A percentile compares a stretch with the other conserved stretches of the same genome.
Evolutionary conservation across 2,113 vertebrate genomes (phyloP).

Genomic region (Piprites chloris): DNA sequence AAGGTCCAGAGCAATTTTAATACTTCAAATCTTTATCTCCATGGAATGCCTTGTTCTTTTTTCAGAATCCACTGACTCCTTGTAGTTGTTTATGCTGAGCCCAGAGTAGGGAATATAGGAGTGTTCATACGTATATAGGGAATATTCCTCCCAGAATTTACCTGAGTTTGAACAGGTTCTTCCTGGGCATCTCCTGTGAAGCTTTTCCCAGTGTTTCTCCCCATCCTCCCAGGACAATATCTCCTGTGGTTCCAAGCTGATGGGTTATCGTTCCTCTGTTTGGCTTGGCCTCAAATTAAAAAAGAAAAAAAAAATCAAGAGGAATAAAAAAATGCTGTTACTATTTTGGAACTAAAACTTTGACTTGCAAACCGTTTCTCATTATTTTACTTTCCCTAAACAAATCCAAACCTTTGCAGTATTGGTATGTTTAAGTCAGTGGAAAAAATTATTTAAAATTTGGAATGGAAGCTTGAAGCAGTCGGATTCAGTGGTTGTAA

Average conservation of each 20-base stretch:
- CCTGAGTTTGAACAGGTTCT: background rate
- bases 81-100: background rate
- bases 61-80: background rate
- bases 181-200: background rate
- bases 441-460: constrained; percentile 12
- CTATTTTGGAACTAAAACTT: background rate
- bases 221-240: background rate
- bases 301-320: background rate
- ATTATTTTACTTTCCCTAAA: background rate
- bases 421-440: constrained; percentile 38
- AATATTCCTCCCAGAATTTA: background rate
- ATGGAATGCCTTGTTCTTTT: background rate
- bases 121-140: background rate
- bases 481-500: background rate
- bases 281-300: background rate
- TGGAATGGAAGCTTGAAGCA: background rate
- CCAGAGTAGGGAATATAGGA: background rate
- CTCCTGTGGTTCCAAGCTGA: background rate
- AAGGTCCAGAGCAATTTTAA: background rate
- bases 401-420: background rate
- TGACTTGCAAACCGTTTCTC: background rate
- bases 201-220: background rate
- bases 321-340: background rate
- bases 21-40: background rate
- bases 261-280: background rate